Evolutionary conservation across 2,113 vertebrate species (phyloP).

Genomic region (Nycticebus coucang): DNA sequence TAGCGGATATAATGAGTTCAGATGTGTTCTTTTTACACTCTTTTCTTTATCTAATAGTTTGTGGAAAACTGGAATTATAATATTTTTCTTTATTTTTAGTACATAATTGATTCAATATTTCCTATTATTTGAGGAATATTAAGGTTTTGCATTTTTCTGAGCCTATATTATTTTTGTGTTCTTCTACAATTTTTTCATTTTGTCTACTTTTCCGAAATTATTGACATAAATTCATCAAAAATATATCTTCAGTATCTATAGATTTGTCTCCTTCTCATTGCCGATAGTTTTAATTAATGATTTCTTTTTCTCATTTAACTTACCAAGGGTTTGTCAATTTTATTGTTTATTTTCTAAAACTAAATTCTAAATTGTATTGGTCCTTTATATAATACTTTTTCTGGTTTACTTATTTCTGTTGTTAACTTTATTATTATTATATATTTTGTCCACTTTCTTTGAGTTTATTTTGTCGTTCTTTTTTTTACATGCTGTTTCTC

Average conservation of each 20-base stretch:
- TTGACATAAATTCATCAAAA: background rate
- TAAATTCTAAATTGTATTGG: background rate
- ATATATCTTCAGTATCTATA: background rate
- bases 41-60: background rate
- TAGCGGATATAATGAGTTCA: background rate
- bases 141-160: background rate
- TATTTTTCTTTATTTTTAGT: background rate
- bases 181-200: background rate
- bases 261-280: background rate
- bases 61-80: background rate
- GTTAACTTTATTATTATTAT: background rate
- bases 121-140: slow-evolving; percentile 5
- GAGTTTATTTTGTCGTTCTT: slow-evolving; percentile 1
- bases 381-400: background rate
- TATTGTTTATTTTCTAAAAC: slow-evolving; percentile 22
- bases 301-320: background rate
- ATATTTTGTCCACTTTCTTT: background rate
- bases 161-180: background rate
- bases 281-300: background rate
- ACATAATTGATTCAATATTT: background rate
- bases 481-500: background rate
- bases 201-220: background rate
- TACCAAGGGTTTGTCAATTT: background rate
- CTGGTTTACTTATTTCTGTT: background rate
- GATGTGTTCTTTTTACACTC: background rate